A percentile compares a stretch with the other conserved stretches of the same genome.
Conservation (phyloP, 2,113 vertebrate genomes). For the Amblyornis subalaris region DNA sequence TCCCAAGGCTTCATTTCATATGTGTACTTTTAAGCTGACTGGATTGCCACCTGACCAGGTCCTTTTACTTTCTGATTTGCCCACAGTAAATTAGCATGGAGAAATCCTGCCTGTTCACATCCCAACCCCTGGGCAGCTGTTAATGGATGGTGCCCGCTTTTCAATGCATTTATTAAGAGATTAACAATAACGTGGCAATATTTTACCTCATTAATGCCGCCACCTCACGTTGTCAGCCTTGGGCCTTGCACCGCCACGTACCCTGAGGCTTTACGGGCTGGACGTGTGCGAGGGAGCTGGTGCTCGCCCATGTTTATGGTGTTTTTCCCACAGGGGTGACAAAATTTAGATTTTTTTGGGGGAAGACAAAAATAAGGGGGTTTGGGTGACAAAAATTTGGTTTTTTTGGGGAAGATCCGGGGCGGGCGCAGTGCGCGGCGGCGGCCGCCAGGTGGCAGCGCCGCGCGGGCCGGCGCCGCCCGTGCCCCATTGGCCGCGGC, state of each 20-base stretch:
- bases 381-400: background rate
- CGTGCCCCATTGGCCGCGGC: background rate
- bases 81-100: background rate
- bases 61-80: background rate
- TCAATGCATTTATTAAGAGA: background rate
- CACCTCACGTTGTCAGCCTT: background rate
- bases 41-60: background rate
- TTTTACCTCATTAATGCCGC: background rate
- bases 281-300: fast-evolving
- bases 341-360: background rate
- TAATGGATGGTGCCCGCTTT: slow-evolving; percentile 1
- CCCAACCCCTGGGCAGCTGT: background rate
- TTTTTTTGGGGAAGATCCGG: background rate
- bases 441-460: slow-evolving; percentile 47
- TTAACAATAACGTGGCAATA: background rate
- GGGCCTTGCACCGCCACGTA: fast-evolving
- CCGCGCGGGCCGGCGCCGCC: background rate
- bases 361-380: fast-evolving
- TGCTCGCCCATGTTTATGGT: fast-evolving
- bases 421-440: background rate
- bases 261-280: background rate
- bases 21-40: background rate
- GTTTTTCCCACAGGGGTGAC: background rate
- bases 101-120: background rate
- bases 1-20: background rate